Conservation (phyloP, 2,797 vertebrate genomes). For the Australoheros facetus region DNA sequence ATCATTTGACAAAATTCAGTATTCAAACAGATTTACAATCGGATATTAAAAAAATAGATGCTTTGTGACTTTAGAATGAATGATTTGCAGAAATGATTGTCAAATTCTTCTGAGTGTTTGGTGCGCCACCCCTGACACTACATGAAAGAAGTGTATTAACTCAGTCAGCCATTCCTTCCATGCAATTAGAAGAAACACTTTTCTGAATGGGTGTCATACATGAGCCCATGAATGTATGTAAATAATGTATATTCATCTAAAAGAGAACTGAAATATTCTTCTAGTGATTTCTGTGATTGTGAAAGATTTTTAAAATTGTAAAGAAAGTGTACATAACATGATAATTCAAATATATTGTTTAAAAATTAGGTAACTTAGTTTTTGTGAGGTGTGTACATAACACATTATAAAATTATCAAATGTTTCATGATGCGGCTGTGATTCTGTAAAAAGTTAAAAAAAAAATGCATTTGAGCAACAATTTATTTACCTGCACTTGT, state of each 20-base stretch:
- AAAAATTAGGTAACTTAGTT: conserved; percentile 27
- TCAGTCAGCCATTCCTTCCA: conserved; percentile 85
- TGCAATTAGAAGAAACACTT: conserved; percentile 70
- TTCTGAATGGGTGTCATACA: conserved; percentile 76
- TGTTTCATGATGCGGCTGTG: conserved; percentile 20
- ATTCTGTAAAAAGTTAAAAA: background rate
- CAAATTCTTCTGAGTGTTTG: conserved; percentile 19
- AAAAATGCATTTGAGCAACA: background rate
- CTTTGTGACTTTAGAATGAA: background rate
- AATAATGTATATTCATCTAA: conserved; percentile 86
- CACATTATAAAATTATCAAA: conserved; percentile 28
- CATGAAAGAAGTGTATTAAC: conserved; percentile 44
- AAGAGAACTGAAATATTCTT: conserved; percentile 75
- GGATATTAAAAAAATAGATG: background rate
- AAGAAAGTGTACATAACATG: conserved; percentile 88
- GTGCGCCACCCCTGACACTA: conserved; percentile 22
- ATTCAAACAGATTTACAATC: conserved; percentile 3
- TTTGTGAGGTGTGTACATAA: conserved; percentile 51
- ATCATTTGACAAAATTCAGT: conserved; percentile 12
- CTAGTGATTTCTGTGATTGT: conserved; percentile 84
- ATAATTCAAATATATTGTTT: conserved; percentile 81
- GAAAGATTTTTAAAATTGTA: conserved; percentile 84
- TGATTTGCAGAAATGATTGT: conserved; percentile 33
- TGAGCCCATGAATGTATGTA: conserved; percentile 96
- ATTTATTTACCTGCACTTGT: background rate